phyloP scores from a whole-genome alignment of 2,113 vertebrate genomes.

The Choloepus hoffmanni region DNA sequence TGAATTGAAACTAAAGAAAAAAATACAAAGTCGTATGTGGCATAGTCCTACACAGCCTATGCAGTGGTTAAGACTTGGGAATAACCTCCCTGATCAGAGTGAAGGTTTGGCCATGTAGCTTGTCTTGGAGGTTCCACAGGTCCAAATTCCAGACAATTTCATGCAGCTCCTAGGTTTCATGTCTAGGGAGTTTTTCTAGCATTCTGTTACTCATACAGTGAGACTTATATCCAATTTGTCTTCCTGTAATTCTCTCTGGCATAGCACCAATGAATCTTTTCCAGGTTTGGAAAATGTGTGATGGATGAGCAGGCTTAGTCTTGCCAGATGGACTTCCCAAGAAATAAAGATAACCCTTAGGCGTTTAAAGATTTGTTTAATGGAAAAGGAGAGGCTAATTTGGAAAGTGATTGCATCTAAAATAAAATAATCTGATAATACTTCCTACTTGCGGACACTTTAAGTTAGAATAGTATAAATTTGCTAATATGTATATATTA shows the following conservation, averaged over 20 bases:
- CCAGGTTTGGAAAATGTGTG: slow-evolving; percentile 51
- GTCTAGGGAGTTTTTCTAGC: not conserved
- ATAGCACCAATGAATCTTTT: not conserved
- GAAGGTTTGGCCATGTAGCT: not conserved
- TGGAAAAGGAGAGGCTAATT: not conserved
- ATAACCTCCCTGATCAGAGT: not conserved
- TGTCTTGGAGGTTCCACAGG: not conserved
- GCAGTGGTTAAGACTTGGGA: not conserved
- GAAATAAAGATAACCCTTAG: slow-evolving; percentile 55
- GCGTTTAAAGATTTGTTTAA: slow-evolving; percentile 47
- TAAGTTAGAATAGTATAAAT: not conserved
- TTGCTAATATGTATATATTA: not conserved
- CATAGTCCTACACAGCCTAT: not conserved
- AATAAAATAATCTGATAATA: not conserved
- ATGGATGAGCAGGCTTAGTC: slow-evolving; percentile 24
- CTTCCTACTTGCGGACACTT: slow-evolving; percentile 9
- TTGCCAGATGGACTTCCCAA: slow-evolving; percentile 58
- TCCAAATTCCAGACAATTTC: not conserved
- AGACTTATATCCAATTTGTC: not conserved
- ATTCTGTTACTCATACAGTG: not conserved
- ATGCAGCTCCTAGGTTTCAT: too few species aligned
- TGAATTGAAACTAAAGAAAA: not conserved
- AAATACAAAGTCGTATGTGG: not conserved
- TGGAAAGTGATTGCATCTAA: slow-evolving; percentile 45
- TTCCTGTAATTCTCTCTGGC: slow-evolving; percentile 10